Evolutionary conservation across 2,113 vertebrate species (phyloP), one percentile per base, ranked within the genome.

Genomic region (Fulica atra): DNA sequence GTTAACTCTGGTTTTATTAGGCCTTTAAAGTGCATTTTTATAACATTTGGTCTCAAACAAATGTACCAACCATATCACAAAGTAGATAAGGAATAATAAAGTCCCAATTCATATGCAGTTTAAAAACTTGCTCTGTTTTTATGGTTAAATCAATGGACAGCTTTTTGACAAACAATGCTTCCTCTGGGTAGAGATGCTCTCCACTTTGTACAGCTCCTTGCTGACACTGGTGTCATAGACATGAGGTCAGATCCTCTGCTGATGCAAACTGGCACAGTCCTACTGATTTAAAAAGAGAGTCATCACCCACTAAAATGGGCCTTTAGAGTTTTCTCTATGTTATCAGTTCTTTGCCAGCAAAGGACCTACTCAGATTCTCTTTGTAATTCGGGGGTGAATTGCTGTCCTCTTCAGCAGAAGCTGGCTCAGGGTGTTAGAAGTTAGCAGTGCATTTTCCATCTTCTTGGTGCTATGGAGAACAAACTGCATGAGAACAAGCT

Each of bases 1-100:
- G 66, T 56, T 70, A 91, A 93, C 68, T 82, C 80, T 33, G 6
- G 33, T 86, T 91, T 89, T 91, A 91, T 89, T 74, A 91, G 88
- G 46, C 66, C 88, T 89, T 93, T 91, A 91, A 83, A 93, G 84
- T 71, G 77, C 42, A 74, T 86, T 93, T 86, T 88, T 91, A 82
- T 42, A 86, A 71, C 84, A 15, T 89, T 93, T 74, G 50, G 72
- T 71, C 69, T 93, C 93, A 83, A 91, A 79, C 66, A 68, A 80
- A 89, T 71, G 74, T 80, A 86, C 84, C 68, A 86, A 53, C 42
- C 77, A 2, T 35, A 89, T 80, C 69, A 40, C 46, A 56, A 83
- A 66, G 59, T 15, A 80, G 91, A 76, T 71, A 80, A 95, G 36
- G 77, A 53, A 63, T 71, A 80, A 89, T 91, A 65, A 86, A 88